A percentile compares a stretch with the other conserved stretches of the same genome.
Evolutionary conservation across 1,140 invertebrate genomes (phyloP).

Genomic region (Tetraneura akinire): DNA sequence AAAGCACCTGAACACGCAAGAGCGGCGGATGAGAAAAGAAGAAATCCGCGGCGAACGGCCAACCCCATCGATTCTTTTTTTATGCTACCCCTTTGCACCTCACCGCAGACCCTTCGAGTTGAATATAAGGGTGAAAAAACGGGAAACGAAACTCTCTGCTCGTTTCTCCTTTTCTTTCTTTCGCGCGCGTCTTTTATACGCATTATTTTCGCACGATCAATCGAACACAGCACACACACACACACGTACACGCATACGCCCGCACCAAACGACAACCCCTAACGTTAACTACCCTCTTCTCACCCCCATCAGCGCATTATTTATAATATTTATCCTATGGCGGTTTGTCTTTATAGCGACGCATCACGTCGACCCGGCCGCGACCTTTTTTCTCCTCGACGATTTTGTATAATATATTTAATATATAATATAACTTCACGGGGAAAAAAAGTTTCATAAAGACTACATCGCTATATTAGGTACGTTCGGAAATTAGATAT

Average conservation of each 20-base stretch:
- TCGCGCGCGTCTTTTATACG: neutral
- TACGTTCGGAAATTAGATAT: too few species aligned
- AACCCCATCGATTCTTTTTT: constrained; percentile 48
- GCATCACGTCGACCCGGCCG: neutral
- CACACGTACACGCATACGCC: neutral
- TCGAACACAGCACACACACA: neutral
- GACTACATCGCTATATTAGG: too few species aligned
- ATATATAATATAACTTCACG: too few species aligned
- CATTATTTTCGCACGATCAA: neutral
- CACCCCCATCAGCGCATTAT: neutral
- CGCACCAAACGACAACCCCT: neutral
- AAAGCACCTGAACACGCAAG: constrained; percentile 24
- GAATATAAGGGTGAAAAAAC: too few species aligned
- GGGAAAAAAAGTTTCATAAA: too few species aligned
- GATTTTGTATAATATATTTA: too few species aligned
- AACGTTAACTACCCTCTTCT: too few species aligned
- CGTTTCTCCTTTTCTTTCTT: constrained; percentile 1
- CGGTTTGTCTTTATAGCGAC: too few species aligned
- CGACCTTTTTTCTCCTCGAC: constrained; percentile 1
- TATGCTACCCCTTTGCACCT: neutral
- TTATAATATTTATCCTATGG: constrained; percentile 5
- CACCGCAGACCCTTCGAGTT: neutral
- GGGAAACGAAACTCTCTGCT: too few species aligned
- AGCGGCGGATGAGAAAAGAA: constrained; percentile 3
- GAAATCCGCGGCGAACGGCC: constrained; percentile 30